Evolutionary conservation across 2,888 invertebrate genomes (phyloP).

Genomic region (Acrobasis repandana): DNA sequence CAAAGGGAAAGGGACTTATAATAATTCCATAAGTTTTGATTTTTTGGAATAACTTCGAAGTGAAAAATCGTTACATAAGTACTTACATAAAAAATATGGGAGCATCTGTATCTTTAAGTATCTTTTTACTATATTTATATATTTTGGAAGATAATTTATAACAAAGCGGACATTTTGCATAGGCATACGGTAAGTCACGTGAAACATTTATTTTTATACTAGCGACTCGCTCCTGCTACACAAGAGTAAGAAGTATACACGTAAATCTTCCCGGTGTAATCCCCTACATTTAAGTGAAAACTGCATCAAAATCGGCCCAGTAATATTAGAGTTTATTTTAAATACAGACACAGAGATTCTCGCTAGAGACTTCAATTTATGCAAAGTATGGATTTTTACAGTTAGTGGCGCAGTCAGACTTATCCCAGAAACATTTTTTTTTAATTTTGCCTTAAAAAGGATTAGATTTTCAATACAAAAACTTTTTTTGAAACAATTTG

Average conservation of each 20-base stretch:
- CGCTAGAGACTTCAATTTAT: too few relatives aligned
- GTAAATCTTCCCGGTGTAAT: too few relatives aligned
- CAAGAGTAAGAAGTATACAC: too few relatives aligned
- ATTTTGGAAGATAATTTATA: not conserved
- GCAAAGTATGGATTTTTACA: not conserved
- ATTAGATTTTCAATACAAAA: not conserved
- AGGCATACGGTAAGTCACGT: slow-evolving; percentile 20
- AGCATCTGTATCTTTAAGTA: not conserved
- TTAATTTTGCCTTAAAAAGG: not conserved
- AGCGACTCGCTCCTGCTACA: too few relatives aligned
- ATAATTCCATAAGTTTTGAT: not conserved
- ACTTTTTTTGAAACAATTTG: not conserved
- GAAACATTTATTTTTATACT: not conserved
- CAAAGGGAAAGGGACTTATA: not conserved
- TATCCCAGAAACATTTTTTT: slow-evolving; percentile 16
- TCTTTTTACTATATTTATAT: not conserved
- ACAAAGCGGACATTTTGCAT: slow-evolving; percentile 13
- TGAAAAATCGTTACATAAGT: too few relatives aligned
- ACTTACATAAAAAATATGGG: not conserved
- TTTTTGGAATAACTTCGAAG: too few relatives aligned
- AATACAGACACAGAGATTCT: too few relatives aligned
- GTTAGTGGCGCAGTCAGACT: not conserved
- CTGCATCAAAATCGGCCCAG: too few relatives aligned
- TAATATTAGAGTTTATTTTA: too few relatives aligned
- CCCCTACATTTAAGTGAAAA: too few relatives aligned